Evolutionary conservation across 2,888 invertebrate species (phyloP), one percentile per base, ranked within the genome.

Genomic region (Xylota sylvarum): DNA sequence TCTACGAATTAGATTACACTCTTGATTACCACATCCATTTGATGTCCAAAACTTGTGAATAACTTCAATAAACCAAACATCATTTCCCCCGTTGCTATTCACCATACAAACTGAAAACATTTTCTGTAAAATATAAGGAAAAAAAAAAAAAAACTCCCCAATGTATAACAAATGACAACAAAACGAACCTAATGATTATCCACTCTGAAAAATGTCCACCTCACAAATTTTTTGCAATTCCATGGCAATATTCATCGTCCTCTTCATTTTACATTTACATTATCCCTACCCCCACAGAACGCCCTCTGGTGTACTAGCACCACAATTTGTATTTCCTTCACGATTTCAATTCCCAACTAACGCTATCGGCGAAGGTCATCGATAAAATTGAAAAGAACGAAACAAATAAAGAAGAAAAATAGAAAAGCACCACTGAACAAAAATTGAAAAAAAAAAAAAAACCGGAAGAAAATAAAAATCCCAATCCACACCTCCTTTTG

Each of bases 301-400:
- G 58, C 52, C 70, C 43, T 6, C 46, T 17, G 10, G 27, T 27
- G 43, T 70, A 64, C 52, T 17, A 23, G 48, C 64, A 67, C 46
- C n/a, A 82, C 43, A 83, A 55, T 83, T 78, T 77, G 73, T 83
- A 83, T 83, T 83, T 72, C 48, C 52, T 78, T 70, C 83, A 83
- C 83, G 83, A 83, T 83, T 83, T 70, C 83, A 83, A 83, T 83
- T 77, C 83, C 40, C 72, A 67, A 67, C 83, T 62, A 73, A 64
- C 56, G 78, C 83, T 78, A 77, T 84, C 79, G 79, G 56, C 73
- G 48, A 69, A 78, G 84, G 74, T 81, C 65, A 86, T 77, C 67
- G 70, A 70, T 72, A 73, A 72, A 81, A 80, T 80, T 74, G 81
- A 81, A 77, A 85, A 77, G 62, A 65, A 58, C 32, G 35, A 56